Evolutionary conservation across 1,140 invertebrate species (phyloP).

Genomic region (Drosophila lacteicornis): DNA sequence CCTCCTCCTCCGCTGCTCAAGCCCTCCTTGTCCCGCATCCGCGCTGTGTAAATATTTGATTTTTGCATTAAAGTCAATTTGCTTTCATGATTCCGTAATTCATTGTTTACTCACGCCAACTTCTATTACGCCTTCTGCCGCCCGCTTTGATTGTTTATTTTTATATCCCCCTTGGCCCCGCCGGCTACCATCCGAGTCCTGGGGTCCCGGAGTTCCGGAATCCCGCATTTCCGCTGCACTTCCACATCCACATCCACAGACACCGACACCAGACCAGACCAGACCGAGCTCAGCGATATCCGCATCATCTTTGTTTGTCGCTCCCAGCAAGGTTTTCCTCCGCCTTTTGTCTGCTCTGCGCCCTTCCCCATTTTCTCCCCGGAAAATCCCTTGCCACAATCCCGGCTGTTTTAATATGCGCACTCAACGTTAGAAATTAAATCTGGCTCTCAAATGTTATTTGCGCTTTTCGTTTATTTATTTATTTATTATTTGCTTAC

Average conservation of each 20-base stretch:
- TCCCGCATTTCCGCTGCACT: constrained; percentile 79
- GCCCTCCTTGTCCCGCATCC: constrained; percentile 40
- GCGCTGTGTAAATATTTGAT: constrained; percentile 82
- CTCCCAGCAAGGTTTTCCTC: constrained; percentile 46
- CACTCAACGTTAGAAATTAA: constrained; percentile 84
- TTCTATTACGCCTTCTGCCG: constrained; percentile 72
- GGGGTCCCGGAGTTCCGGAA: constrained; percentile 9
- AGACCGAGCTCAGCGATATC: constrained; percentile 67
- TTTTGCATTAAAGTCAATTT: constrained; percentile 84
- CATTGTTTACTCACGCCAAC: constrained; percentile 82
- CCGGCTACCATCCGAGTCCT: not conserved
- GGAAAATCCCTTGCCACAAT: constrained; percentile 36
- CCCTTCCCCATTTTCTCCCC: constrained; percentile 7
- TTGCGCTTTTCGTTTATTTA: constrained; percentile 83
- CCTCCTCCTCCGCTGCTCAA: not conserved
- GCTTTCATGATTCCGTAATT: constrained; percentile 84
- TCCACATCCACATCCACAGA: constrained; percentile 17
- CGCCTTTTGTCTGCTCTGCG: constrained; percentile 33
- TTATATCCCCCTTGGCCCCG: constrained; percentile 22
- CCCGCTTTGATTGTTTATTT: constrained; percentile 73
- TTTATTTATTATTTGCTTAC: constrained; percentile 83
- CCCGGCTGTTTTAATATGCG: constrained; percentile 77
- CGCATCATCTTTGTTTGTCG: constrained; percentile 81
- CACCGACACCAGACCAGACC: constrained; percentile 16
- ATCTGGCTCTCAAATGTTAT: constrained; percentile 83